These are phyloP conservation scores for Mythimna ferrago DNA, from an alignment of 2,888 invertebrate species.

Conservation along the genomic window DNA sequence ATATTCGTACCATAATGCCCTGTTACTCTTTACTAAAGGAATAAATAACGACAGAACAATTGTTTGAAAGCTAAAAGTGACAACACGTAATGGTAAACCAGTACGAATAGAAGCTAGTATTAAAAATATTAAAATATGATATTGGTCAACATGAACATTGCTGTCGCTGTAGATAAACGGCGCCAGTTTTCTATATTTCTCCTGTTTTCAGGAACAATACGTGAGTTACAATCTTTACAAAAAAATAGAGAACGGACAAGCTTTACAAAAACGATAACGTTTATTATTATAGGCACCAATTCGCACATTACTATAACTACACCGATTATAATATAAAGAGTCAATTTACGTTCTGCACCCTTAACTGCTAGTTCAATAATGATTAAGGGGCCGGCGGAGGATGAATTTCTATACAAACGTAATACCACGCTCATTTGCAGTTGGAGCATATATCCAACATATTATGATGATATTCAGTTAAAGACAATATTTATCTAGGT, in stretches of 20 bases:
- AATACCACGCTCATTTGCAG: too few species aligned
- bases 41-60: slow-evolving; percentile 22
- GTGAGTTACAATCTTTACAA: not conserved
- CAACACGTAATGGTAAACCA: not conserved
- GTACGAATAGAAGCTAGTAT: not conserved
- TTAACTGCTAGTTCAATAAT: not conserved
- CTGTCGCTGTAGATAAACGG: slow-evolving; percentile 13
- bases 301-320: not conserved
- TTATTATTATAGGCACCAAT: slow-evolving; percentile 21
- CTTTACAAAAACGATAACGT: slow-evolving; percentile 13
- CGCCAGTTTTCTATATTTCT: slow-evolving; percentile 21
- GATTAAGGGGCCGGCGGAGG: too few species aligned
- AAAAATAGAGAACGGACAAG: slow-evolving; percentile 22
- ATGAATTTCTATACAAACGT: too few species aligned
- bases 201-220: not conserved
- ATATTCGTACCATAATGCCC: not conserved
- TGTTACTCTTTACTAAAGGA: not conserved
- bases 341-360: not conserved
- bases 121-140: slow-evolving; percentile 9
- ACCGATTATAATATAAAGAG: not conserved
- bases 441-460: too few species aligned
- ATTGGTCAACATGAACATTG: slow-evolving; percentile 36
- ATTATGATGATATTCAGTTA: too few species aligned
- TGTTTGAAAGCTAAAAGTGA: slow-evolving; percentile 13
- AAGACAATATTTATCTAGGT: too few species aligned